Base-by-base conservation (phyloP, 1,140 invertebrate genomes). In the Polypedilum vanderplanki region DNA sequence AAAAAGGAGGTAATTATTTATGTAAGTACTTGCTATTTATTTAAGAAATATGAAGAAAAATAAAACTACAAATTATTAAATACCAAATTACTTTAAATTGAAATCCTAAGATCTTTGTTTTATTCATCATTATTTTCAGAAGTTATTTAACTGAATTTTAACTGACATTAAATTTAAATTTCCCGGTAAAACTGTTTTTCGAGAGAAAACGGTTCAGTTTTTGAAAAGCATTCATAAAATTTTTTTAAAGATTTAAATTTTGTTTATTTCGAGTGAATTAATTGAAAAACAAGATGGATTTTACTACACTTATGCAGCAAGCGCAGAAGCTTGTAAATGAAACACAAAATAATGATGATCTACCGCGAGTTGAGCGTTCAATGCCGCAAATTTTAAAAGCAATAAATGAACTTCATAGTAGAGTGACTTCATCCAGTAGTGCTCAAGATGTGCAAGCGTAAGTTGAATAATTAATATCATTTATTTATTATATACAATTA, bases 391-490 rank as follows among this genome's bases (percentile, higher is more conserved):
- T 98, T 40, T 85, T 95, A 40, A 94, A 98, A 83, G 94, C 93
- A 41, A 95, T 95, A 0, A 91, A 95, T 79, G 92, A 96, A 82
- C 82, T 98, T 8, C 94, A 94, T 86, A 89, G 91, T 0, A 87
- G 91, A 80, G 90, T 95, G 20, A 92, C 92, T 17, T 91, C 93
- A 81, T 90, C 90, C 74, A 22, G 10, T n/a, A 90, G 91, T 41
- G 88, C 91, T 33, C 93, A 93, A 78, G 94, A 97, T 84, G 91
- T 95, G 77, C 94, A 97, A 86, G 96, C 95, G 94, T 97, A 88
- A 89, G 90, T 85, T 57, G 75, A n/a, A 73, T 40, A n/a, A 17
- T 3, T 3, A 12, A 18, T 18, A 57, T 57, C 12, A 40, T 74
- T 22, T n/a, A 24, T 22, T 15, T 74, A 40, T 9, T 73, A 24